Percentiles rank a stretch among this genome's conserved stretches.
Conservation (phyloP, 2,888 invertebrate genomes). For the Matsumyia berberina region DNA sequence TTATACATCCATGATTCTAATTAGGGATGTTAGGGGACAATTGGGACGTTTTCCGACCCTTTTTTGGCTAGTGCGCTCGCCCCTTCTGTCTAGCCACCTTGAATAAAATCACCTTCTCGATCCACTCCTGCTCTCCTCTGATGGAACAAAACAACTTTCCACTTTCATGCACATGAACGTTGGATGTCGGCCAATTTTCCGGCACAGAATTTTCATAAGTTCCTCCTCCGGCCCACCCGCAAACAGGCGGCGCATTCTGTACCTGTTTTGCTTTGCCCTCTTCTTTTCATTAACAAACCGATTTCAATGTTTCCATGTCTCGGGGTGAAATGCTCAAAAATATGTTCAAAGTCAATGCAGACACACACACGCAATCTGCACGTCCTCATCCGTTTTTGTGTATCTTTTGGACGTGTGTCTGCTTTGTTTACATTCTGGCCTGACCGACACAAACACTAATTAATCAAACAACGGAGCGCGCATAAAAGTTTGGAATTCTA, state of each 20-base stretch:
- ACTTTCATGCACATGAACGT: conserved; percentile 11
- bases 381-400: neutral
- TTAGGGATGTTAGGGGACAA: too few species aligned
- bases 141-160: conserved; percentile 26
- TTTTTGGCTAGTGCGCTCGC: too few species aligned
- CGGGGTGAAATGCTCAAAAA: conserved; percentile 9
- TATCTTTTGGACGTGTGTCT: conserved; percentile 4
- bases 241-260: neutral
- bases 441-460: conserved; percentile 34
- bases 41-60: too few species aligned
- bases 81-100: too few species aligned
- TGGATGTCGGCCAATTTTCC: conserved; percentile 63
- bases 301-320: conserved; percentile 25
- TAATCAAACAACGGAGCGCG: conserved; percentile 29
- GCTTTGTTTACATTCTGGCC: conserved; percentile 29
- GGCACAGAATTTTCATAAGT: conserved; percentile 30
- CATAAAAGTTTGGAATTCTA: conserved; percentile 15
- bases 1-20: too few species aligned
- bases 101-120: too few species aligned
- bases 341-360: conserved; percentile 51
- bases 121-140: too few species aligned
- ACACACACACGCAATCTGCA: conserved; percentile 14
- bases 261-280: neutral
- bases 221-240: too few species aligned
- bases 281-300: conserved; percentile 8